Evolutionary conservation across 2,113 vertebrate species (phyloP).

Genomic region (Oenanthe melanoleuca): DNA sequence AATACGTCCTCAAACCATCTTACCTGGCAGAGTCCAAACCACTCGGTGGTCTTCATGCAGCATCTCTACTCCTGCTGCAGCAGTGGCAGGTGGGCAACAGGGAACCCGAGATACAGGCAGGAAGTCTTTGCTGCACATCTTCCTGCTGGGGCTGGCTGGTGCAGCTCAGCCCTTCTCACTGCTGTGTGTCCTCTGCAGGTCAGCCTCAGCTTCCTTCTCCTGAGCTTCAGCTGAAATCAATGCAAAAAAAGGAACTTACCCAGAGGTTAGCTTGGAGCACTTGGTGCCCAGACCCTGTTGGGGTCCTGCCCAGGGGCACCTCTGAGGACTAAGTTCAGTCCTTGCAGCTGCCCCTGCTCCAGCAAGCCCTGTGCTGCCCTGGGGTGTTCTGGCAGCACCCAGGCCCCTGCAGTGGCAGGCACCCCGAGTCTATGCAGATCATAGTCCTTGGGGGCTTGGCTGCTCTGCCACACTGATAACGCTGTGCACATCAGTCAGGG

Average conservation of each 20-base stretch:
- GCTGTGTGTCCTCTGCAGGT: fast-evolving
- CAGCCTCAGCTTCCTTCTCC: background rate
- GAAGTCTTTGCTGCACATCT: background rate
- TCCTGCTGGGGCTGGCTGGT: fast-evolving
- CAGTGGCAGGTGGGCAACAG: background rate
- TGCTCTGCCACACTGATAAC: background rate
- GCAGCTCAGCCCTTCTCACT: background rate
- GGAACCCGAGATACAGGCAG: background rate
- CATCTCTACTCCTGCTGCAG: background rate
- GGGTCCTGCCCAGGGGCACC: background rate
- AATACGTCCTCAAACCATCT: fast-evolving
- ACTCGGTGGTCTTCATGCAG: fast-evolving
- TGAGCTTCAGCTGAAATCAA: background rate
- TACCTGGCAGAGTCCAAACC: background rate
- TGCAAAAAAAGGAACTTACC: background rate
- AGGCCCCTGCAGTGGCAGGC: background rate
- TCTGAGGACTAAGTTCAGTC: fast-evolving
- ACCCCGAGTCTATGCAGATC: fast-evolving
- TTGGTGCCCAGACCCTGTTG: background rate
- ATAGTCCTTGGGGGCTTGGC: background rate
- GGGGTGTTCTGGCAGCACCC: fast-evolving
- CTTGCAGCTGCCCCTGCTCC: fast-evolving
- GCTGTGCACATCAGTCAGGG: fast-evolving
- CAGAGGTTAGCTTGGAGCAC: background rate
- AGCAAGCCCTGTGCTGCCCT: background rate